A percentile compares a stretch with the other conserved stretches of the same genome.
Evolutionary conservation across 1,140 invertebrate species (phyloP).

Genomic region (Leptonema lineaticorne): DNA sequence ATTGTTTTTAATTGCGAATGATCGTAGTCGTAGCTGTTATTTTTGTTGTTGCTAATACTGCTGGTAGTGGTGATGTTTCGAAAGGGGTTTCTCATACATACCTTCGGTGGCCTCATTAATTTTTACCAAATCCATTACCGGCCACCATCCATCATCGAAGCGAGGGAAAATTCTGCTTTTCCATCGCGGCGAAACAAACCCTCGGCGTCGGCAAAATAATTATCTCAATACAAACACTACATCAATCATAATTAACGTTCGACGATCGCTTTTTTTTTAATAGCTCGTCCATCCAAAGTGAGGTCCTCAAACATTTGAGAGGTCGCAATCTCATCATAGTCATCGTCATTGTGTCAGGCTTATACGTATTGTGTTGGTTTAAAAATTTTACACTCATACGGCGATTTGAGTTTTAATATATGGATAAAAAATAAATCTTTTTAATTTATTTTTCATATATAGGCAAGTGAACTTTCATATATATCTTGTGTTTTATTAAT

Average conservation of each 20-base stretch:
- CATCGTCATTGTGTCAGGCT: too few species aligned
- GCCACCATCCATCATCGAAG: slow-evolving; percentile 19
- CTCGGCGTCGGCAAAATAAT: slow-evolving; percentile 15
- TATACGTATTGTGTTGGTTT: too few species aligned
- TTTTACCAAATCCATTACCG: slow-evolving; percentile 23
- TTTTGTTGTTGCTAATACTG: too few species aligned
- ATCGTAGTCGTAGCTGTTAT: too few species aligned
- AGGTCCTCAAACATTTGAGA: neutral
- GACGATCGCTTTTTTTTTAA: slow-evolving; percentile 9
- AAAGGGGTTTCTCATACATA: neutral
- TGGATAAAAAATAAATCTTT: too few species aligned
- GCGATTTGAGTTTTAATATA: too few species aligned
- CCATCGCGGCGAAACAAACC: neutral
- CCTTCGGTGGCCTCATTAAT: slow-evolving; percentile 15
- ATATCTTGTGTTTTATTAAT: too few species aligned
- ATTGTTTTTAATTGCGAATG: too few species aligned
- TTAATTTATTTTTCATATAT: too few species aligned
- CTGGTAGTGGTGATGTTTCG: too few species aligned
- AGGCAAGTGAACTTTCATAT: too few species aligned
- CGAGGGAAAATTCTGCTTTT: neutral
- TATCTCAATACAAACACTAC: slow-evolving; percentile 27
- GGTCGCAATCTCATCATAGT: neutral
- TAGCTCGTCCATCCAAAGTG: neutral
- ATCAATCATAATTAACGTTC: slow-evolving; percentile 24
- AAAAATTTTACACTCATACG: too few species aligned